phyloP scores from a whole-genome alignment of 2,888 invertebrate genomes.

The Lepas anatifera region DNA sequence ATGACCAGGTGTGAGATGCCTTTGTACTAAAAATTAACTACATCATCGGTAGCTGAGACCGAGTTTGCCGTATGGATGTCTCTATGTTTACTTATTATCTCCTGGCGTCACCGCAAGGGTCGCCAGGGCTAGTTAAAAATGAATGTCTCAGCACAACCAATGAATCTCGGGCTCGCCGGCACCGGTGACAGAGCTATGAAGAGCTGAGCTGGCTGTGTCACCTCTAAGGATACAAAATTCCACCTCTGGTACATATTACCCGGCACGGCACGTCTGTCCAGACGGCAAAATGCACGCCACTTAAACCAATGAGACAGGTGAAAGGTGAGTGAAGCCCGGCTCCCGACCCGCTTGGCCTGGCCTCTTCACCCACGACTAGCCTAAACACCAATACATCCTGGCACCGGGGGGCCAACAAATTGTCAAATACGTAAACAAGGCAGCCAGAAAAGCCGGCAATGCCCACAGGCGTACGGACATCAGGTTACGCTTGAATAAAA shows the following conservation, averaged over 20 bases:
- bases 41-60: background rate
- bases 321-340: background rate
- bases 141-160: background rate
- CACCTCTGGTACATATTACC: too few relatives aligned
- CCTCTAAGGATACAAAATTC: too few relatives aligned
- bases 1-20: constrained; percentile 4
- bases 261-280: background rate
- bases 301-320: background rate
- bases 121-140: too few relatives aligned
- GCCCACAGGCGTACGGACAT: background rate
- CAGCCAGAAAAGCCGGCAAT: background rate
- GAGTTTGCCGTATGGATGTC: background rate
- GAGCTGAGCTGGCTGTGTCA: too few relatives aligned
- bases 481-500: background rate
- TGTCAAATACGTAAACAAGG: background rate
- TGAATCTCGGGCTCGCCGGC: too few relatives aligned
- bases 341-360: background rate
- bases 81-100: too few relatives aligned
- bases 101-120: too few relatives aligned
- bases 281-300: background rate
- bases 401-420: background rate
- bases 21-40: constrained; percentile 11
- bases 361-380: background rate
- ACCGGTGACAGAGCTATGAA: too few relatives aligned
- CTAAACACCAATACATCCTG: background rate